phyloP scores from a whole-genome alignment of 2,888 invertebrate species.

The Dryobota labecula region DNA sequence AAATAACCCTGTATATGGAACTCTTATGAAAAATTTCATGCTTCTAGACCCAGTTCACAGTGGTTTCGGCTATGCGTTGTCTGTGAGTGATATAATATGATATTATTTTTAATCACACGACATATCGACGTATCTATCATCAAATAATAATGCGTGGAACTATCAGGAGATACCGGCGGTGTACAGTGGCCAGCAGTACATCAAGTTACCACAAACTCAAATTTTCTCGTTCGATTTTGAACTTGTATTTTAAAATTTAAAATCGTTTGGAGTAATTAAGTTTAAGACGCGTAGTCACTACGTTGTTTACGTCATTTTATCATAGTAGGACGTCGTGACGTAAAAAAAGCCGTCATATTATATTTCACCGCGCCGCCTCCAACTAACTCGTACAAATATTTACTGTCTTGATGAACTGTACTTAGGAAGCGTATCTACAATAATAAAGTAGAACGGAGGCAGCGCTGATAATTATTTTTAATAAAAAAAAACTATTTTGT shows the following conservation, averaged over 20 bases:
- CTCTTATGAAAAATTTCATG: too few relatives aligned
- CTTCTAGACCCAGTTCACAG: too few relatives aligned
- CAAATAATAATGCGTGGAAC: constrained; percentile 1
- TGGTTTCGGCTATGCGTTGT: too few relatives aligned
- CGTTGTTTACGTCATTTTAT: constrained; percentile 26
- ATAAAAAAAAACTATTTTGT: background rate
- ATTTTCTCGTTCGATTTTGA: too few relatives aligned
- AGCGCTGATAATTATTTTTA: background rate
- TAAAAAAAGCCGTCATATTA: constrained; percentile 27
- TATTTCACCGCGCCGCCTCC: constrained; percentile 22
- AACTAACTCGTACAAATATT: constrained; percentile 34
- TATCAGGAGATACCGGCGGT: background rate
- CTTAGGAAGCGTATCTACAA: constrained; percentile 15
- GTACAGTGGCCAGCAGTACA: too few relatives aligned
- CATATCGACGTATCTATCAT: background rate
- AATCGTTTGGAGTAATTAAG: too few relatives aligned
- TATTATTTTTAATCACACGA: background rate
- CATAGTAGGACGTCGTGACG: constrained; percentile 22
- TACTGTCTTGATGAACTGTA: constrained; percentile 31
- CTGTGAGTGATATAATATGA: too few relatives aligned
- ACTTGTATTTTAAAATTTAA: too few relatives aligned
- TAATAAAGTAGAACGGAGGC: background rate
- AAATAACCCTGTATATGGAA: too few relatives aligned
- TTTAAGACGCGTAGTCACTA: background rate
- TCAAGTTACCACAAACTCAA: too few relatives aligned